Percentiles rank a stretch among this genome's conserved stretches.
Evolutionary conservation across 2,113 vertebrate genomes (phyloP).

Genomic region (Typhlomys cinereus): DNA sequence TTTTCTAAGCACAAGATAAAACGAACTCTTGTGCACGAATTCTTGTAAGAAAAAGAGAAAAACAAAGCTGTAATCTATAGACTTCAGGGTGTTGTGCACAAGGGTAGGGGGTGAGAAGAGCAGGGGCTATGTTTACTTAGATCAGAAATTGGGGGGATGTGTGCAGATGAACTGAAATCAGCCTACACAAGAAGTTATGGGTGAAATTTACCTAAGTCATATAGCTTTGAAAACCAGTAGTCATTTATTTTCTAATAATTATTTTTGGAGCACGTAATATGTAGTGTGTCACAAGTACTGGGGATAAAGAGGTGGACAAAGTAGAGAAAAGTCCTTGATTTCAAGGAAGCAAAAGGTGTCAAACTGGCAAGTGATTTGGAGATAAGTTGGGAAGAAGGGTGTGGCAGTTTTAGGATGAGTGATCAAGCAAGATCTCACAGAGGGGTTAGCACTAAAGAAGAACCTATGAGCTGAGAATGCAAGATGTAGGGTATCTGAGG

Average conservation of each 20-base stretch:
- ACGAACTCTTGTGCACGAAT: conserved; percentile 1
- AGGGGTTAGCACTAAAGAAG: neutral
- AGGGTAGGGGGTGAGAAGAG: neutral
- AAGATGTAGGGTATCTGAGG: neutral
- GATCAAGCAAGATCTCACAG: neutral
- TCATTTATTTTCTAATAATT: neutral
- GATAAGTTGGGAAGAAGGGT: neutral
- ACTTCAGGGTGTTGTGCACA: neutral
- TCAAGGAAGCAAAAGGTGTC: neutral
- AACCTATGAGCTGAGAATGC: neutral
- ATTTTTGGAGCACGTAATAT: neutral
- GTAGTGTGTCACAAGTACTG: neutral
- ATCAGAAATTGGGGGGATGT: neutral
- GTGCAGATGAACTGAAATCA: neutral
- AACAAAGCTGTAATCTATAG: neutral
- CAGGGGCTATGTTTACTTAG: neutral
- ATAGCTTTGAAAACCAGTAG: neutral
- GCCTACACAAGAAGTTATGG: neutral
- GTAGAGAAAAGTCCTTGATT: neutral
- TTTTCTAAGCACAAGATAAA: conserved; percentile 12
- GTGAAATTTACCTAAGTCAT: neutral
- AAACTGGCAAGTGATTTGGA: neutral
- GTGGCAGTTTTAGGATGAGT: neutral
- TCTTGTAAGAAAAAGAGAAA: conserved; percentile 18
- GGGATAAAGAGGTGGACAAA: neutral